Conservation (phyloP, 2,113 vertebrate genomes). For the Rhabdornis inornatus region DNA sequence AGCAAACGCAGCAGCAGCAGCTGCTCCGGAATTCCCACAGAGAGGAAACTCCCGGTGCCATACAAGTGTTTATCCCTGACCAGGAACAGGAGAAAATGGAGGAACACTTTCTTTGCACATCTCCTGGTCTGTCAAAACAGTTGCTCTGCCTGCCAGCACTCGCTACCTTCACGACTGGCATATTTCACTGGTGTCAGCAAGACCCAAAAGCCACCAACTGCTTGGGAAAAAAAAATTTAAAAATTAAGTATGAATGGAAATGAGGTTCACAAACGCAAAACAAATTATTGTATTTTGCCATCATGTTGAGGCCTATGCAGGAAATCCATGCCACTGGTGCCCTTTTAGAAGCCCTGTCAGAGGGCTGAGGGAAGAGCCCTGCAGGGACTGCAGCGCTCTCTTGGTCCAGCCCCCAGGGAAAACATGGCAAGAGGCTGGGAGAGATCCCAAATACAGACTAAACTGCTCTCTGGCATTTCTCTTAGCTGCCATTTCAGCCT, state of each 20-base stretch:
- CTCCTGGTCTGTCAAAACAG: constrained; percentile 8
- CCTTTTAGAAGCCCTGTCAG: neutral
- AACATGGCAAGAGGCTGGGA: neutral
- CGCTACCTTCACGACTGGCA: neutral
- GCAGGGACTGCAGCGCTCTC: neutral
- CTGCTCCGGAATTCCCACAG: neutral
- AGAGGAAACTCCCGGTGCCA: neutral
- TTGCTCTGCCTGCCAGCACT: neutral
- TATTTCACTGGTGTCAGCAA: neutral
- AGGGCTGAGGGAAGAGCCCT: neutral
- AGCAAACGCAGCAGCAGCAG: neutral
- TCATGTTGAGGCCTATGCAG: neutral
- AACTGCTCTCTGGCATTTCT: neutral
- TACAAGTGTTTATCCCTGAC: neutral
- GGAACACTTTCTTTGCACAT: neutral
- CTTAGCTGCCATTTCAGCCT: neutral
- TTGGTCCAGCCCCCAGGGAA: neutral
- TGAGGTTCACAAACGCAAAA: neutral
- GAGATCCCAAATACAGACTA: neutral
- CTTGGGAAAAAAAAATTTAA: neutral
- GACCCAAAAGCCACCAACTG: neutral
- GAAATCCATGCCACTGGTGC: neutral
- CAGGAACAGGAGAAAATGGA: neutral
- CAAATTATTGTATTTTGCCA: neutral
- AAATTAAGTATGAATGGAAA: neutral